Evolutionary conservation across 2,888 invertebrate genomes (phyloP).

Genomic region (Tiliacea aurago): DNA sequence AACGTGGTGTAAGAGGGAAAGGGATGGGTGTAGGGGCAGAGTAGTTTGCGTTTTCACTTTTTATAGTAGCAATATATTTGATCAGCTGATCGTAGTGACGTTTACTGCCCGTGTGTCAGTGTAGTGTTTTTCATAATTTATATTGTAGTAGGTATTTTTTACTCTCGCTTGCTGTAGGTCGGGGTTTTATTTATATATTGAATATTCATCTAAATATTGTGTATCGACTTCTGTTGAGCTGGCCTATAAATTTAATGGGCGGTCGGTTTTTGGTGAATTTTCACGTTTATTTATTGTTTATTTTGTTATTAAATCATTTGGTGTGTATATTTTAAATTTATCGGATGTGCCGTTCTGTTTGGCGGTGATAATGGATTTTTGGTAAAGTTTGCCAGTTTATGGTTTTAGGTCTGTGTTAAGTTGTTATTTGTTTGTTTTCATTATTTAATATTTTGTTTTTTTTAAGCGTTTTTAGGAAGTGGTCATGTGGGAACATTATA

Average conservation of each 20-base stretch:
- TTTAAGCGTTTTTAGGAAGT: too few relatives aligned
- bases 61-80: conserved; percentile 91
- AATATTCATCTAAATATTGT: conserved; percentile 81
- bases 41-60: conserved; percentile 90
- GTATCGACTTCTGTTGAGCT: conserved; percentile 65
- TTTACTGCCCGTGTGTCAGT: conserved; percentile 86
- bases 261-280: conserved; percentile 71
- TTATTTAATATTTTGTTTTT: background rate
- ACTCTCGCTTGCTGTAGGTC: conserved; percentile 85
- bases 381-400: conserved; percentile 40
- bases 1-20: conserved; percentile 65
- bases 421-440: conserved; percentile 46
- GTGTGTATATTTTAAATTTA: conserved; percentile 65
- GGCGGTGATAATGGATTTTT: conserved; percentile 55
- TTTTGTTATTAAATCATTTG: conserved; percentile 69
- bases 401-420: conserved; percentile 39
- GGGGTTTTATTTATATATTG: conserved; percentile 86
- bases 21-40: conserved; percentile 80
- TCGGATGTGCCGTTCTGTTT: conserved; percentile 59
- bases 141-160: conserved; percentile 85
- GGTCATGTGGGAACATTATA: too few relatives aligned
- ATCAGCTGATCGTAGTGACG: conserved; percentile 90
- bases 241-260: conserved; percentile 70
- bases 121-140: conserved; percentile 90
- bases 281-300: conserved; percentile 72